A percentile compares a stretch with the other conserved stretches of the same genome.
These are phyloP conservation scores for Diabrotica balteata DNA, from an alignment of 2,888 invertebrate species.

Conservation along the genomic window DNA sequence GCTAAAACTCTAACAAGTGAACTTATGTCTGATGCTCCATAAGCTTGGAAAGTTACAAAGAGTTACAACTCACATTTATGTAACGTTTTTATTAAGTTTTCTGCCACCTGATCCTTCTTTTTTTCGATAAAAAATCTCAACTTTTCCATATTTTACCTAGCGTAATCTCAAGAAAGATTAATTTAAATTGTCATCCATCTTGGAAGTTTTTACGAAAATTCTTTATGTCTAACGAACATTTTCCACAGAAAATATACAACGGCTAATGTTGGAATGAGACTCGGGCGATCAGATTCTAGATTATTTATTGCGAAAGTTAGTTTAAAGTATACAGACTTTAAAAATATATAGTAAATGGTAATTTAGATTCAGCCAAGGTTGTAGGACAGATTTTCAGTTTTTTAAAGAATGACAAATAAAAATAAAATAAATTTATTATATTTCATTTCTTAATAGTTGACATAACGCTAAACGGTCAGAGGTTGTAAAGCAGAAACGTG, in stretches of 20 bases:
- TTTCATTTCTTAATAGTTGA: too few species aligned
- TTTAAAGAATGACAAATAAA: too few species aligned
- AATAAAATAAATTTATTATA: too few species aligned
- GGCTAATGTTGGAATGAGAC: neutral
- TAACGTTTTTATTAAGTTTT: conserved; percentile 6
- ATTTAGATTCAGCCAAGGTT: too few species aligned
- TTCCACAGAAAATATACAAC: neutral
- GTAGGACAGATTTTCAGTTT: too few species aligned
- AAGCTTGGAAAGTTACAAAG: neutral
- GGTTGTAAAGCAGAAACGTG: too few species aligned
- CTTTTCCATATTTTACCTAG: conserved; percentile 2
- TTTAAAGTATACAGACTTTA: too few species aligned
- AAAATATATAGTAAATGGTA: too few species aligned
- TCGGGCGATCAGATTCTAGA: neutral
- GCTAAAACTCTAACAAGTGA: too few species aligned
- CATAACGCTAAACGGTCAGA: too few species aligned
- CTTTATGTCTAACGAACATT: conserved; percentile 7
- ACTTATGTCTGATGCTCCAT: conserved; percentile 1
- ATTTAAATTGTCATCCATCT: conserved; percentile 4
- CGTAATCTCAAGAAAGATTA: conserved; percentile 6
- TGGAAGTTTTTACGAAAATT: neutral
- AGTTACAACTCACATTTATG: conserved; percentile 9
- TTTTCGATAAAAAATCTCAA: conserved; percentile 4
- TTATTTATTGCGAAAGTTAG: neutral
- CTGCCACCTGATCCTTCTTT: conserved; percentile 1